Evolutionary conservation across 2,797 vertebrate species (phyloP).

Genomic region (Streptopelia turtur): DNA sequence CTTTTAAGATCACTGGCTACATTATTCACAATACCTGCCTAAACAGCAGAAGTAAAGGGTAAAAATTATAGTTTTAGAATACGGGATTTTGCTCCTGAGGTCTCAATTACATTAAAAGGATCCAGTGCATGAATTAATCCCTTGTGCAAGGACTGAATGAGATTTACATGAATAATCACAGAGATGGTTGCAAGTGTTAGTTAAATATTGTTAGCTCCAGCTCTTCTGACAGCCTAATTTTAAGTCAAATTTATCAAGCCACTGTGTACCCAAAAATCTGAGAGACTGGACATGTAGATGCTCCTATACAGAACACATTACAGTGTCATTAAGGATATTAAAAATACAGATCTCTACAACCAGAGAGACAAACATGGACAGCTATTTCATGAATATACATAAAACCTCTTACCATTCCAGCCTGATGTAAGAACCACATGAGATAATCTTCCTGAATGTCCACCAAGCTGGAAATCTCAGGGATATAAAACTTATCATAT

Average conservation of each 20-base stretch:
- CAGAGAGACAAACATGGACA: not conserved
- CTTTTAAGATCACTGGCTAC: slow-evolving; percentile 63
- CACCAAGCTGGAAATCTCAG: slow-evolving; percentile 92
- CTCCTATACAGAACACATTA: not conserved
- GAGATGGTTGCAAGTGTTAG: not conserved
- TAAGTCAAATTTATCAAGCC: not conserved
- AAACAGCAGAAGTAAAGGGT: slow-evolving; percentile 71
- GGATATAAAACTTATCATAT: slow-evolving; percentile 94
- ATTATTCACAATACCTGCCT: slow-evolving; percentile 69
- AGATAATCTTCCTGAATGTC: slow-evolving; percentile 99
- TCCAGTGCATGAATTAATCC: slow-evolving; percentile 44
- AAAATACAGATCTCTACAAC: not conserved
- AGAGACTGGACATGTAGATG: not conserved
- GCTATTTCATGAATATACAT: not conserved
- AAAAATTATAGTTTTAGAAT: slow-evolving; percentile 63
- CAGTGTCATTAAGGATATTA: not conserved
- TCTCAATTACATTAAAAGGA: slow-evolving; percentile 56
- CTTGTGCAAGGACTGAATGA: not conserved
- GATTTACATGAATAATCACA: not conserved
- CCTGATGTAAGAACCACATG: slow-evolving; percentile 96
- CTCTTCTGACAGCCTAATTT: not conserved
- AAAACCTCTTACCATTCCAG: slow-evolving; percentile 88
- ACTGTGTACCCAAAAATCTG: not conserved
- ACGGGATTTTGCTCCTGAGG: slow-evolving; percentile 51
- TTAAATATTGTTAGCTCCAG: not conserved